phyloP scores from a whole-genome alignment of 2,888 invertebrate species.

The Rapana venosa region DNA sequence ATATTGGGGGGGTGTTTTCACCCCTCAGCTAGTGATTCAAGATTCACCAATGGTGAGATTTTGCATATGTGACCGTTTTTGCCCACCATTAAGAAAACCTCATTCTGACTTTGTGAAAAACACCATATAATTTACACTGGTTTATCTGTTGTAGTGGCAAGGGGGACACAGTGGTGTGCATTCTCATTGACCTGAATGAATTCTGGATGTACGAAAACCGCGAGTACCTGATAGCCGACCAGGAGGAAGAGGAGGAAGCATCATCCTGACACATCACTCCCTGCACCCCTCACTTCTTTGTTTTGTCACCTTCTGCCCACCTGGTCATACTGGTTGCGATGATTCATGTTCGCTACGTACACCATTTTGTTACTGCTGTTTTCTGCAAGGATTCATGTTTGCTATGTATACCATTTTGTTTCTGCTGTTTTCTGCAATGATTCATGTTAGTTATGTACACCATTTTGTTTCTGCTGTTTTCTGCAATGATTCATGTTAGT shows the following conservation, averaged over 20 bases:
- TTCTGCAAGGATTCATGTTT: too few species aligned
- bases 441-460: too few species aligned
- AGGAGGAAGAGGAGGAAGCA: slow-evolving; percentile 68
- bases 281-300: too few species aligned
- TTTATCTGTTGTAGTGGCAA: slow-evolving; percentile 85
- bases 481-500: too few species aligned
- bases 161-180: slow-evolving; percentile 95
- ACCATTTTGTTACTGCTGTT: neutral
- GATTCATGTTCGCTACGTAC: neutral
- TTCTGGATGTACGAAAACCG: slow-evolving; percentile 98
- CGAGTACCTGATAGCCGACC: slow-evolving; percentile 81
- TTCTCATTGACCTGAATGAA: slow-evolving; percentile 95
- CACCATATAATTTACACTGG: neutral
- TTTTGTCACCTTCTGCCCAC: neutral
- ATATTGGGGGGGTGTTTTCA: too few species aligned
- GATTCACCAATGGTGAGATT: neutral
- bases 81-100: neutral
- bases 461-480: too few species aligned
- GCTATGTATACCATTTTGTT: neutral
- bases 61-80: neutral
- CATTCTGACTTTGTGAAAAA: neutral
- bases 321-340: neutral
- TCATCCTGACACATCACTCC: neutral
- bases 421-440: too few species aligned
- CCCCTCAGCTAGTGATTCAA: too few species aligned